A percentile compares a stretch with the other conserved stretches of the same genome.
Conservation (phyloP, 1,140 invertebrate species). For the Drosophila arawakana region DNA sequence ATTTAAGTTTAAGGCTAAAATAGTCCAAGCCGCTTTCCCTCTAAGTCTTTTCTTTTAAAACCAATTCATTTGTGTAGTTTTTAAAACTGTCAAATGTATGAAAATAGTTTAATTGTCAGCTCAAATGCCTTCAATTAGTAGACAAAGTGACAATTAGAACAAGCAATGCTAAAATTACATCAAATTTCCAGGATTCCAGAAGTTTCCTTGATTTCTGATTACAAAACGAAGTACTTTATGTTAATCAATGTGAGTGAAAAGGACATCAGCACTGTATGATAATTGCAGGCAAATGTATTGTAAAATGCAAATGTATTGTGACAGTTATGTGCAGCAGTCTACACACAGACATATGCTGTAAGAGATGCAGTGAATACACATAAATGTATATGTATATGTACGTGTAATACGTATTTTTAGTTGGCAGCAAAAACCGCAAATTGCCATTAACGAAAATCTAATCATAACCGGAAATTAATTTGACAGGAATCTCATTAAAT, state of each 20-base stretch:
- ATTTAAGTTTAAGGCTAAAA: too few relatives aligned
- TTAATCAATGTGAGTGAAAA: conserved; percentile 57
- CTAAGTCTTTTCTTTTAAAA: too few relatives aligned
- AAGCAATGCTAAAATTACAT: neutral
- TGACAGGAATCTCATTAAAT: conserved; percentile 85
- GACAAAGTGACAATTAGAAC: conserved; percentile 11
- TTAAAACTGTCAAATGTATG: neutral
- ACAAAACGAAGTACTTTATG: conserved; percentile 66
- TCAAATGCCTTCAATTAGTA: conserved; percentile 11
- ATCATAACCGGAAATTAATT: conserved; percentile 85
- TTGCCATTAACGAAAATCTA: conserved; percentile 85
- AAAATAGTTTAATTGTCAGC: neutral
- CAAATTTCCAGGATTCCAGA: neutral
- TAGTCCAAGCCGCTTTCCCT: too few relatives aligned
- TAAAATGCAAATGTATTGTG: conserved; percentile 56
- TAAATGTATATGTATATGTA: neutral
- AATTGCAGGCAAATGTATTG: conserved; percentile 60
- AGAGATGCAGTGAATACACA: conserved; percentile 23
- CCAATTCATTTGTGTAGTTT: neutral
- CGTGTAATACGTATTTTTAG: conserved; percentile 44
- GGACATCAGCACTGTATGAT: conserved; percentile 29
- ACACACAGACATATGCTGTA: conserved; percentile 10
- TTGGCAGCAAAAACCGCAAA: conserved; percentile 81
- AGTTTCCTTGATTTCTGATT: conserved; percentile 66
- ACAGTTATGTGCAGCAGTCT: conserved; percentile 22